A percentile compares a stretch with the other conserved stretches of the same genome.
phyloP scores from a whole-genome alignment of 1,140 invertebrate genomes.

The Pseudomyrmex flavicornis region DNA sequence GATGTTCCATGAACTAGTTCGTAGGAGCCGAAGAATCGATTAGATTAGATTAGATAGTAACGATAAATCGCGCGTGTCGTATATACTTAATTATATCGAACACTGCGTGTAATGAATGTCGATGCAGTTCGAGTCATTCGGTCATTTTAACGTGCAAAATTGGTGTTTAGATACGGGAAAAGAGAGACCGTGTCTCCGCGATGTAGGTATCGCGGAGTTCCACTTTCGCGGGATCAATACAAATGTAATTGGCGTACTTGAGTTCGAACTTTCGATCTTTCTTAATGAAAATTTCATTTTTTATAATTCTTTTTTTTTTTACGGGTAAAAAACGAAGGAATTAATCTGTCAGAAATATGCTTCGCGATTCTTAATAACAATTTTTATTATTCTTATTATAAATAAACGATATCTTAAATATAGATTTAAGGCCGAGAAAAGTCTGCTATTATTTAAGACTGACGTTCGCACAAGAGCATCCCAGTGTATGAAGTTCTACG shows the following conservation, averaged over 20 bases:
- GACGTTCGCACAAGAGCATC: neutral
- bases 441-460: neutral
- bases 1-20: neutral
- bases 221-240: constrained; percentile 25
- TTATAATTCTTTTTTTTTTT: constrained; percentile 10
- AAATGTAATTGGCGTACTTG: constrained; percentile 22
- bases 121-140: neutral
- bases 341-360: neutral
- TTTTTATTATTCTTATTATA: too few relatives aligned
- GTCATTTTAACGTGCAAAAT: neutral
- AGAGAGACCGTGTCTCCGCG: neutral
- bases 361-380: neutral
- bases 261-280: constrained; percentile 30
- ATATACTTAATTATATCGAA: neutral
- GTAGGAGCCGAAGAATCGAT: constrained; percentile 1
- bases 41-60: constrained; percentile 44
- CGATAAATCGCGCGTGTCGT: neutral
- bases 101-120: neutral
- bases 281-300: constrained; percentile 28
- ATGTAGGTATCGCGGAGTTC: neutral
- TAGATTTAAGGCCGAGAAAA: neutral
- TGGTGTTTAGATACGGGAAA: neutral
- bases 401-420: neutral
- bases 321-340: neutral
- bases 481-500: neutral